Evolutionary conservation across 2,797 vertebrate genomes (phyloP).

Genomic region (Oreochromis mossambicus): DNA sequence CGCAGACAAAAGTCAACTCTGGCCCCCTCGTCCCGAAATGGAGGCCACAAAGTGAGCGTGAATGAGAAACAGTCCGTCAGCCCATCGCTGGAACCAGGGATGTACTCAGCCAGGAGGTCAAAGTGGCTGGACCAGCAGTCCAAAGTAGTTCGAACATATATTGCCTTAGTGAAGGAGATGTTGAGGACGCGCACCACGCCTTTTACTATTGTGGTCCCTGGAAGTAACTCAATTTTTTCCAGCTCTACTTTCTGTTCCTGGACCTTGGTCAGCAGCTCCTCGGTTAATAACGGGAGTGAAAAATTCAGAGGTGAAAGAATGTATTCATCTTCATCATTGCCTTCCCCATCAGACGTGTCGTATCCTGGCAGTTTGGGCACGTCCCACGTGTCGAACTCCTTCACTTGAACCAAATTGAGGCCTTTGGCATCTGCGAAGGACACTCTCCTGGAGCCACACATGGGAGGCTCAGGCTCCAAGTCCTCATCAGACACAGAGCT

Average conservation of each 20-base stretch:
- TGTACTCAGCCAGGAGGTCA: slow-evolving; percentile 88
- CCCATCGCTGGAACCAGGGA: slow-evolving; percentile 83
- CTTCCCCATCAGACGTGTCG: slow-evolving; percentile 54
- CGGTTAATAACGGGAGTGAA: slow-evolving; percentile 69
- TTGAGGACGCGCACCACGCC: slow-evolving; percentile 91
- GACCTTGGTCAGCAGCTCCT: slow-evolving; percentile 80
- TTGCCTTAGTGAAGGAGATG: slow-evolving; percentile 85
- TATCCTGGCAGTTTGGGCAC: slow-evolving; percentile 64
- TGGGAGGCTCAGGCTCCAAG: slow-evolving; percentile 67
- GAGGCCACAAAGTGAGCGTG: slow-evolving; percentile 86
- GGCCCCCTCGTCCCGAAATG: slow-evolving; percentile 78
- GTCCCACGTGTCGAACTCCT: slow-evolving; percentile 88
- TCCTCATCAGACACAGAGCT: slow-evolving; percentile 83
- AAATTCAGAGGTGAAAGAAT: slow-evolving; percentile 79
- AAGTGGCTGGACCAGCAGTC: slow-evolving; percentile 90
- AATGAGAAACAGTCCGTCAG: slow-evolving; percentile 88
- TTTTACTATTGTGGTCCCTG: slow-evolving; percentile 82
- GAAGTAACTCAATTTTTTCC: slow-evolving; percentile 80
- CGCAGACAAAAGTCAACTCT: slow-evolving; percentile 93
- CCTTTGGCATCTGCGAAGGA: slow-evolving; percentile 94
- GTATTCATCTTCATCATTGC: slow-evolving; percentile 76
- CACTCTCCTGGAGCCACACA: slow-evolving; percentile 82
- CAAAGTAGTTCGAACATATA: slow-evolving; percentile 87
- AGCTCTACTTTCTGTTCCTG: slow-evolving; percentile 82
- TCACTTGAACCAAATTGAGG: slow-evolving; percentile 89